phyloP scores from a whole-genome alignment of 2,113 vertebrate genomes.

The Microtus pennsylvanicus region DNA sequence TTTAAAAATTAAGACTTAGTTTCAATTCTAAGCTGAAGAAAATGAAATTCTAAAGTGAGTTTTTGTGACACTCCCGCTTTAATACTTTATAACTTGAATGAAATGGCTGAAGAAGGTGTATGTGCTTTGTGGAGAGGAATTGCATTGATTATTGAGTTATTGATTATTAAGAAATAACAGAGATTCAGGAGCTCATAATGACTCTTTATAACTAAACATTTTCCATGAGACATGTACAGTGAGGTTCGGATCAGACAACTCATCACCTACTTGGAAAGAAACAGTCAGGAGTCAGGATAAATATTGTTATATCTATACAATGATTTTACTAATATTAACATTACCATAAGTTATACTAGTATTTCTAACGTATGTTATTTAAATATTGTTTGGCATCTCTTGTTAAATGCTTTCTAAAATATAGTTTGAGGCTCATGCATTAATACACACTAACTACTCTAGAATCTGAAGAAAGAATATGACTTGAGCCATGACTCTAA shows the following conservation, averaged over 20 bases:
- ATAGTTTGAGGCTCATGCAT: neutral
- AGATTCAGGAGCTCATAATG: neutral
- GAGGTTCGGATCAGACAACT: neutral
- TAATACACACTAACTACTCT: neutral
- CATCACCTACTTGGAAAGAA: neutral
- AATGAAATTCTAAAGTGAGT: neutral
- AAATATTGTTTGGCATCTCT: neutral
- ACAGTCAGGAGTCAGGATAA: too few relatives aligned
- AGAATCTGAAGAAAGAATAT: neutral
- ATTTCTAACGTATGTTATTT: neutral
- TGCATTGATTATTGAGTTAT: neutral
- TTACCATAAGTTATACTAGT: neutral
- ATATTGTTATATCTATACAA: too few relatives aligned
- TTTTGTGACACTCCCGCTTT: neutral
- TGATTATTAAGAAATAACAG: neutral
- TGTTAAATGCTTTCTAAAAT: neutral
- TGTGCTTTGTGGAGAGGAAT: neutral
- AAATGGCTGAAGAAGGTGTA: neutral
- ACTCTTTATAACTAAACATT: neutral
- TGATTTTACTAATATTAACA: neutral
- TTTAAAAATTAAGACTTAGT: neutral
- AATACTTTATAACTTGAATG: neutral
- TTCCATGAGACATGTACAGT: rapidly evolving
- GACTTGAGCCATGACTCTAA: too few relatives aligned
- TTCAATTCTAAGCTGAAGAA: neutral